Evolutionary conservation across 2,113 vertebrate species (phyloP).

Genomic region (Leptobrachium leishanense): DNA sequence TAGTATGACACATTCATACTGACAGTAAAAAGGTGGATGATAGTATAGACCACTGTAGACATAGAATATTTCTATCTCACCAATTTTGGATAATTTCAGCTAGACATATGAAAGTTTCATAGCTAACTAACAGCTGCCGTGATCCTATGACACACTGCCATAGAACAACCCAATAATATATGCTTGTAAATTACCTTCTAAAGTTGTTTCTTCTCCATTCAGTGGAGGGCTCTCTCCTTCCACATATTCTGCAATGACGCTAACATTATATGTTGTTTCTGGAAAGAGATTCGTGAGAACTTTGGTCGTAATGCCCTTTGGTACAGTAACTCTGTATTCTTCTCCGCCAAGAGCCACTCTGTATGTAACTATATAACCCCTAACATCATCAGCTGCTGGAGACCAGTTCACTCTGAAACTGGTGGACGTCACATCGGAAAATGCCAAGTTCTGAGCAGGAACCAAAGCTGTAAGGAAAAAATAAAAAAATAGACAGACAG

Average conservation of each 20-base stretch:
- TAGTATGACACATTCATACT: too few species aligned
- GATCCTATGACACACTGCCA: too few species aligned
- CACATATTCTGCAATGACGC: conserved; percentile 82
- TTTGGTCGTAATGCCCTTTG: conserved; percentile 71
- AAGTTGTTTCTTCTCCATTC: conserved; percentile 80
- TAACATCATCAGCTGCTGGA: conserved; percentile 69
- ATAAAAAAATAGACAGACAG: conserved; percentile 39
- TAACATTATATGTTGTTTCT: conserved; percentile 84
- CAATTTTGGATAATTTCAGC: too few species aligned
- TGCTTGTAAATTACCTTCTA: conserved; percentile 73
- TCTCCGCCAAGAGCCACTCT: conserved; percentile 69
- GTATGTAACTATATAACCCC: conserved; percentile 83
- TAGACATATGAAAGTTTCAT: too few species aligned
- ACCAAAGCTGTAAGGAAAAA: conserved; percentile 69
- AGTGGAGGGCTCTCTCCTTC: conserved; percentile 83
- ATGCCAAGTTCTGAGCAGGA: conserved; percentile 76
- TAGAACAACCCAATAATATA: too few species aligned
- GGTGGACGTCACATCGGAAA: conserved; percentile 81
- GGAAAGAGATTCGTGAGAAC: conserved; percentile 80
- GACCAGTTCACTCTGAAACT: conserved; percentile 85
- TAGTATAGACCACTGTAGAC: too few species aligned
- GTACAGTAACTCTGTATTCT: conserved; percentile 79
- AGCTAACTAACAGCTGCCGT: too few species aligned
- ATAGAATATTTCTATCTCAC: too few species aligned
- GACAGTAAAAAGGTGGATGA: too few species aligned